Percentiles rank a stretch among this genome's conserved stretches.
Evolutionary conservation across 2,888 invertebrate species (phyloP).

Genomic region (Drosophila multiciliata): DNA sequence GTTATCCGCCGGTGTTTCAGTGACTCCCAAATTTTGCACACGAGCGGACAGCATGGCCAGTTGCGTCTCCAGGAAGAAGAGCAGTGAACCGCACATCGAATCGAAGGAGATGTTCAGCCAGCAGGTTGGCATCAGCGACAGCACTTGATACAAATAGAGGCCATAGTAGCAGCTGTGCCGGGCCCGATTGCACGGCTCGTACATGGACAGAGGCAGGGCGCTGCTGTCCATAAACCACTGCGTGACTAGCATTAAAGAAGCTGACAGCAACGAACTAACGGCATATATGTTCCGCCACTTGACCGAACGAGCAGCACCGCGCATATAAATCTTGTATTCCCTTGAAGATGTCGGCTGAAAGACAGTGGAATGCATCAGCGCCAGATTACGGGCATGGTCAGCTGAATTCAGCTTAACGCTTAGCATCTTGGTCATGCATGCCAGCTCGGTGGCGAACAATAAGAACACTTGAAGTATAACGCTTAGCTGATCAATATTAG

Average conservation of each 20-base stretch:
- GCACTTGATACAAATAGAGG: slow-evolving; percentile 56
- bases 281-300: slow-evolving; percentile 62
- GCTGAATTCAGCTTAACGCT: slow-evolving; percentile 38
- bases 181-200: slow-evolving; percentile 62
- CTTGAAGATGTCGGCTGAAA: slow-evolving; percentile 33
- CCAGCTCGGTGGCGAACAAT: slow-evolving; percentile 70
- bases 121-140: slow-evolving; percentile 62
- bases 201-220: slow-evolving; percentile 62
- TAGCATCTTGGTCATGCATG: slow-evolving; percentile 64
- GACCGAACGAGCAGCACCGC: slow-evolving; percentile 19
- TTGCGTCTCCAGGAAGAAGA: slow-evolving; percentile 65
- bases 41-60: slow-evolving; percentile 70
- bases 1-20: not conserved
- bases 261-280: slow-evolving; percentile 43
- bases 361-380: slow-evolving; percentile 35
- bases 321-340: slow-evolving; percentile 47
- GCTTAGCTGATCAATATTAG: slow-evolving; percentile 54
- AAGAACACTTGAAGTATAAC: slow-evolving; percentile 72
- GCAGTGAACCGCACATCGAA: slow-evolving; percentile 55
- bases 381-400: slow-evolving; percentile 35
- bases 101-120: slow-evolving; percentile 76
- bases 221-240: slow-evolving; percentile 47
- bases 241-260: slow-evolving; percentile 47
- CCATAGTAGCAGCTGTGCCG: slow-evolving; percentile 44
- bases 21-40: slow-evolving; percentile 59